Conservation (phyloP, 2,888 invertebrate species). For the Ennomos erosarius region DNA sequence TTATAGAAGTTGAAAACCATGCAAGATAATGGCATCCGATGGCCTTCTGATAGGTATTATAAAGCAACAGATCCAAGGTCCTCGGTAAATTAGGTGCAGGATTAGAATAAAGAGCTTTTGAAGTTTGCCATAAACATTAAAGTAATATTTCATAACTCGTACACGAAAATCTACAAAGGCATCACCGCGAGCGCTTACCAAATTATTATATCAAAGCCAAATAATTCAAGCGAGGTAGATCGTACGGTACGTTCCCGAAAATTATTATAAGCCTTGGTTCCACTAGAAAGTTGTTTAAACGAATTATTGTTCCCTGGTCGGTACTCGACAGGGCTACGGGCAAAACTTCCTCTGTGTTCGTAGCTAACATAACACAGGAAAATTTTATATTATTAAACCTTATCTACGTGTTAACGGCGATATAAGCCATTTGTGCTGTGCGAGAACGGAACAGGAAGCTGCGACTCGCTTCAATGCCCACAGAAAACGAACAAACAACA, state of each 20-base stretch:
- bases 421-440: conserved; percentile 46
- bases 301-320: conserved; percentile 36
- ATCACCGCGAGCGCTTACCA: conserved; percentile 30
- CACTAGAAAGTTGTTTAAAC: conserved; percentile 34
- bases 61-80: no score
- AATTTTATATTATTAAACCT: conserved; percentile 46
- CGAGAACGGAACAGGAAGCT: conserved; percentile 72
- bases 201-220: conserved; percentile 37
- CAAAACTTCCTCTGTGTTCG: conserved; percentile 32
- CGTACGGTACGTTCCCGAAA: conserved; percentile 27
- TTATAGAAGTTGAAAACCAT: no score
- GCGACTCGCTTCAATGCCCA: conserved; percentile 61
- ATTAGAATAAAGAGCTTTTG: conserved; percentile 21
- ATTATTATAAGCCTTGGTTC: conserved; percentile 33
- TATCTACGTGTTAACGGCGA: conserved; percentile 48
- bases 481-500: conserved; percentile 66
- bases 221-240: conserved; percentile 21
- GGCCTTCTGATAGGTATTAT: no score
- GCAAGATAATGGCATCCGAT: no score
- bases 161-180: conserved; percentile 33
- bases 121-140: conserved; percentile 18
- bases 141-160: conserved; percentile 21
- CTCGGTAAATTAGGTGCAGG: neutral
- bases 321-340: conserved; percentile 8
- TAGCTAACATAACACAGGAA: conserved; percentile 46